A percentile compares a stretch with the other conserved stretches of the same genome.
Conservation (phyloP, 1,140 invertebrate genomes). For the Brachionus sp. region DNA sequence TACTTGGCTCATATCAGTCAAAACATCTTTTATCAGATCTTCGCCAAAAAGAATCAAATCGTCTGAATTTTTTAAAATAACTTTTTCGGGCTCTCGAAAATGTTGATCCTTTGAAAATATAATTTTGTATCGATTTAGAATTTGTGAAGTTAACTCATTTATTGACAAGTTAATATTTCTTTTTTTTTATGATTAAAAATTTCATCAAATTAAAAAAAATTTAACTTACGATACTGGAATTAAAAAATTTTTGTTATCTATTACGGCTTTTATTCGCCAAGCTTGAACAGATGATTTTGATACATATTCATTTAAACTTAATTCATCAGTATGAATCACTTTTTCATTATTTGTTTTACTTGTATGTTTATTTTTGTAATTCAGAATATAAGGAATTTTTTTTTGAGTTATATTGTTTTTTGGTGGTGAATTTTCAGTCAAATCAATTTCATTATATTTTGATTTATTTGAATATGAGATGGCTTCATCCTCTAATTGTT, state of each 20-base stretch:
- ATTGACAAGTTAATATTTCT: slow-evolving; percentile 19
- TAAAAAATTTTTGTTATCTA: slow-evolving; percentile 39
- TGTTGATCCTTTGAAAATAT: slow-evolving; percentile 12
- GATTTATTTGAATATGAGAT: neutral
- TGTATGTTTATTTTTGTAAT: neutral
- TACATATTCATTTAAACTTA: neutral
- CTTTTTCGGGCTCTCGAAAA: slow-evolving; percentile 35
- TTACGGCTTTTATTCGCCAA: slow-evolving; percentile 17
- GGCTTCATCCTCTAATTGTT: neutral
- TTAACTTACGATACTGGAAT: slow-evolving; percentile 25
- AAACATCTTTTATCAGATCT: slow-evolving; percentile 36
- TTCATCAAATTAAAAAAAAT: neutral
- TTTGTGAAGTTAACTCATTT: slow-evolving; percentile 35
- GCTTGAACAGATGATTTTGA: neutral
- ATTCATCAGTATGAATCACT: neutral
- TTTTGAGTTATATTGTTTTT: neutral
- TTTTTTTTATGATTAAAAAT: neutral
- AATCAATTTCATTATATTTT: neutral
- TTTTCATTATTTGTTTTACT: neutral
- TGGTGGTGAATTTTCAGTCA: neutral
- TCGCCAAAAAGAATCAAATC: slow-evolving; percentile 39
- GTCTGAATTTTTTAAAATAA: slow-evolving; percentile 35
- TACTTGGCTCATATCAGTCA: slow-evolving; percentile 30
- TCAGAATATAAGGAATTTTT: neutral
- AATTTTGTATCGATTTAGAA: slow-evolving; percentile 26